Percentiles rank a stretch among this genome's conserved stretches.
Conservation (phyloP, 2,113 vertebrate genomes). For the Pipra filicauda region DNA sequence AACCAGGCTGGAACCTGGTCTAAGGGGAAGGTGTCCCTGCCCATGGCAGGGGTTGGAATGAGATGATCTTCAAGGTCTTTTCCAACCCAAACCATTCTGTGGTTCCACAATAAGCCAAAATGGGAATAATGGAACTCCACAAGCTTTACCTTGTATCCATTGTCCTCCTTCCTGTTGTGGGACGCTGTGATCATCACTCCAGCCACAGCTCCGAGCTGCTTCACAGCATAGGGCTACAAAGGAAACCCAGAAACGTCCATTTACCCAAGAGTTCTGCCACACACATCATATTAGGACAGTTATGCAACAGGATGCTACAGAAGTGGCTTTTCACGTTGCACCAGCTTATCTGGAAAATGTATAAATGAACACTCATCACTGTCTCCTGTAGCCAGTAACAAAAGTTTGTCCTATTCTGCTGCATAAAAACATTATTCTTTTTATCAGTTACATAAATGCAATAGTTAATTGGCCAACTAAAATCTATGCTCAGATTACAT, state of each 20-base stretch:
- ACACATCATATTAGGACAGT: background rate
- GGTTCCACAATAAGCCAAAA: accelerated
- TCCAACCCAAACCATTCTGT: background rate
- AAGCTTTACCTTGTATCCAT: constrained; percentile 89
- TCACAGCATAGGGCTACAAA: constrained; percentile 88
- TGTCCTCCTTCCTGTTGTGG: constrained; percentile 95
- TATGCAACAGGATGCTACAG: accelerated
- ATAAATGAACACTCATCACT: accelerated
- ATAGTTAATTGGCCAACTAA: background rate
- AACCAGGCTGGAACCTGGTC: background rate
- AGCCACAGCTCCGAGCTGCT: constrained; percentile 83
- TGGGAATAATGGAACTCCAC: accelerated
- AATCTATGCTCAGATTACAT: background rate
- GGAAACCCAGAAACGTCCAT: background rate
- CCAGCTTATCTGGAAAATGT: accelerated
- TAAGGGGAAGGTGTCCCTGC: accelerated
- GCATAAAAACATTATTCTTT: background rate
- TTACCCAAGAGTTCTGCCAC: background rate
- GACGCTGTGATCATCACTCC: constrained; percentile 97
- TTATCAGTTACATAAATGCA: background rate
- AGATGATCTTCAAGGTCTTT: accelerated
- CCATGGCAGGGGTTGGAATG: accelerated
- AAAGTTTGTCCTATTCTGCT: accelerated
- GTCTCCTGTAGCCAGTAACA: background rate
- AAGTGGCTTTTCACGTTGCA: accelerated